Evolutionary conservation across 1,140 invertebrate species (phyloP), one percentile per base, ranked within the genome.

Genomic region (Sarcophaga bullata): DNA sequence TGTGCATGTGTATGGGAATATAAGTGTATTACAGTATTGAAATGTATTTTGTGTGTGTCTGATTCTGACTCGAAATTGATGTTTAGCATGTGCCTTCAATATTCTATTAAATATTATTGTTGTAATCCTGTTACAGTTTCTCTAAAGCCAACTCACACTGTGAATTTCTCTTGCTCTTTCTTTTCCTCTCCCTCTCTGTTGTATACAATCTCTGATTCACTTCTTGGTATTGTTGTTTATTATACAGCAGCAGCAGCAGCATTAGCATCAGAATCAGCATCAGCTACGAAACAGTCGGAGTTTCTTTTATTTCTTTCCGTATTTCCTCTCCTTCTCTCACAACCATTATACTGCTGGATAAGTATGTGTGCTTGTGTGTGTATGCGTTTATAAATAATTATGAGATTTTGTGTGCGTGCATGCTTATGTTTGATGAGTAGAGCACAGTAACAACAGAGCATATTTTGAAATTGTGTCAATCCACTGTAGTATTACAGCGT

Each of bases 81-180:
- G 62, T 68, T 68, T 68, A 68, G 62, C 62, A 68, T 68, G 62
- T 68, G 62, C n/a, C 62, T 68, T 68, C 62, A 68, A 68, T 68
- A 19, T 68, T 68, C 62, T 68, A 68, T 68, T 68, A 68, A 68
- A 19, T n/a, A 19, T 19, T 68, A 68, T 68, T 68, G 62, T 68
- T 68, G 62, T 68, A 68, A 68, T 68, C 17, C 19, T 68, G 62
- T 68, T 68, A 68, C 62, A 19, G 62, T 68, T 58, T 6, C 54
- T 58, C 54, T 58, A 6, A n/a, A 15, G 9, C 54, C 25, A 37
- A 37, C 25, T 37, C 25, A 37, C 25, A 37, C 54, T 58, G 25
- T 2, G 25, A 37, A 37, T 37, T 4, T 37, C 25, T 37, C 25
- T 37, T 4, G 25, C 4, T 37, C 25, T 37, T 4, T 4, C 25